A percentile compares a stretch with the other conserved stretches of the same genome.
Conservation (phyloP, 2,797 vertebrate genomes). For the Poecilia wingei region DNA sequence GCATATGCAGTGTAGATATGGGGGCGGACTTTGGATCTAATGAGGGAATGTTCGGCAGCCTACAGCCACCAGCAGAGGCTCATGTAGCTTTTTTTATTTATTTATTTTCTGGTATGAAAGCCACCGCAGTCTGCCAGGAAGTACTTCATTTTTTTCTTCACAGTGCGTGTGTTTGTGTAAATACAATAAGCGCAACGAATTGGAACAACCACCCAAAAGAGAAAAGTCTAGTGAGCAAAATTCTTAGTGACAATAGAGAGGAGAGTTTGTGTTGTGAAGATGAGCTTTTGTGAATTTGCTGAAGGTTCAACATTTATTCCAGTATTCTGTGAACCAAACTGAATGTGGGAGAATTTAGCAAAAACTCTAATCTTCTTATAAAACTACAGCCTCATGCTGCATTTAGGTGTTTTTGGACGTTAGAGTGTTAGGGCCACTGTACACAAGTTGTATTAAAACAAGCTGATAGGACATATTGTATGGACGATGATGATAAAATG, state of each 20-base stretch:
- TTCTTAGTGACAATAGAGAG: background rate
- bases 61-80: background rate
- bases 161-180: slow-evolving; percentile 6
- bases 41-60: background rate
- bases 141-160: slow-evolving; percentile 1
- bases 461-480: background rate
- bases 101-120: background rate
- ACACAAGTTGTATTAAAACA: background rate
- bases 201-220: background rate
- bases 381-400: background rate
- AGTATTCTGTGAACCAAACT: background rate
- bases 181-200: background rate
- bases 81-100: background rate
- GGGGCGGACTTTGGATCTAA: slow-evolving; percentile 1
- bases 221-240: background rate
- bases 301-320: background rate
- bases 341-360: background rate
- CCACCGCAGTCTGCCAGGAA: background rate
- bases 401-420: background rate
- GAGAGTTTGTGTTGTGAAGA: background rate
- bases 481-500: background rate
- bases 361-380: background rate
- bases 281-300: background rate
- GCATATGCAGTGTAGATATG: background rate
- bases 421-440: background rate